Evolutionary conservation across 2,797 vertebrate species (phyloP).

Genomic region (Eospalax fontanierii): DNA sequence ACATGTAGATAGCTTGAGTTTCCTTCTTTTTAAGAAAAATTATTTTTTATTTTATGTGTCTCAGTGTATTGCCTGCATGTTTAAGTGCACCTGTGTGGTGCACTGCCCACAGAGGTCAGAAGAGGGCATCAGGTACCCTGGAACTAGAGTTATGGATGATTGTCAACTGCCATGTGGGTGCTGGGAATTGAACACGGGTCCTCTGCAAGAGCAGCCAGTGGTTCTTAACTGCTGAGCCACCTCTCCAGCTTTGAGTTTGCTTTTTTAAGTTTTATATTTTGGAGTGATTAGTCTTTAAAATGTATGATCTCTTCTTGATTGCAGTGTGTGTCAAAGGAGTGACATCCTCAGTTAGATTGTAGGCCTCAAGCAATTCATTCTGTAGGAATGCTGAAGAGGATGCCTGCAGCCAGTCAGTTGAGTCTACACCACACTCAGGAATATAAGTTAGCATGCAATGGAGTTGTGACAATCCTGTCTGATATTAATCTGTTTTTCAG

Average conservation of each 20-base stretch:
- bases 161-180: no score
- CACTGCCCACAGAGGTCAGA: no score
- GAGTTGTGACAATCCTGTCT: slow-evolving; percentile 37
- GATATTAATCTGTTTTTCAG: not conserved
- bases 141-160: no score
- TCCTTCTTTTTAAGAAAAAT: not conserved
- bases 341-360: not conserved
- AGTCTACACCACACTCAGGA: not conserved
- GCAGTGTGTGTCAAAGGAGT: not conserved
- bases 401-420: not conserved
- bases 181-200: no score
- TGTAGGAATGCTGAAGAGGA: not conserved
- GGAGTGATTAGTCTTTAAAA: not conserved
- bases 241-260: not conserved
- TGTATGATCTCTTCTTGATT: slow-evolving; percentile 16
- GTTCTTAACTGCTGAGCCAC: no score
- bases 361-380: not conserved
- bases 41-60: no score
- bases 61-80: no score
- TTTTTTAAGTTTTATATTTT: slow-evolving; percentile 41
- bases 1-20: not conserved
- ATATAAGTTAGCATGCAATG: not conserved
- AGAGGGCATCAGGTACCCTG: no score
- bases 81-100: no score
- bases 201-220: no score